Base-by-base conservation (phyloP, 2,113 vertebrate genomes). In the Proteles cristata region DNA sequence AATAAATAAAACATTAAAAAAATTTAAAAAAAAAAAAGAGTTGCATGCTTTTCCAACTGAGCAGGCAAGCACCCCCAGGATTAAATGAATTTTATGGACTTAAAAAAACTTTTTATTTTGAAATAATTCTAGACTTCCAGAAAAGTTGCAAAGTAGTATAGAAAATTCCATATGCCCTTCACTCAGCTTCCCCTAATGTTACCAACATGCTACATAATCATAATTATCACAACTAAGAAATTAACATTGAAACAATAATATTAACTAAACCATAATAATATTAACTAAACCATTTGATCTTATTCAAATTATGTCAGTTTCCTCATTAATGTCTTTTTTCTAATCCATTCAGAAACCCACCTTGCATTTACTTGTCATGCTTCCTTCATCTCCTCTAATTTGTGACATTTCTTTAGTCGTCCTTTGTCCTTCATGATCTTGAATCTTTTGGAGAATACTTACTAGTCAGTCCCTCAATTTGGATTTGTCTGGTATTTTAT, bases 121-220 rank as follows among this genome's bases (percentile, higher is more conserved):
- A 96, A 88, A 85, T 80, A 73, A 85, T 92, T 92, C n/a, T 83
- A n/a, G 17, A 39, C 50, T 93, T 91, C 21, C 33, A 82, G 33
- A 87, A 97, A 86, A 90, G 33, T 91, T 93, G 43, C 39, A 94
- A 84, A 88, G 77, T 33, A 66, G 45, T 39, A 65, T n/a, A 73
- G 35, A 73, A 76, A 80, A 16, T 94, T n/a, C 28, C 9, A 50
- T 50, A 50, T 50, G 12, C 50, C 50, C 50, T 50, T 50, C 12
- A 50, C 50, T 50, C 50, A 50, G 50, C 50, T 50, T 50, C 50
- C 50, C 50, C 50, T 14, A 50, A 50, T 50, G 50, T 50, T 50
- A 50, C 50, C 50, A 50, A 50, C 50, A 50, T 50, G 14, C 50
- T 50, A 50, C 50, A 50, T 50, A 50, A 50, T 50, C 50, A 50